Evolutionary conservation across 2,113 vertebrate genomes (phyloP).

Genomic region (Numenius arquata): DNA sequence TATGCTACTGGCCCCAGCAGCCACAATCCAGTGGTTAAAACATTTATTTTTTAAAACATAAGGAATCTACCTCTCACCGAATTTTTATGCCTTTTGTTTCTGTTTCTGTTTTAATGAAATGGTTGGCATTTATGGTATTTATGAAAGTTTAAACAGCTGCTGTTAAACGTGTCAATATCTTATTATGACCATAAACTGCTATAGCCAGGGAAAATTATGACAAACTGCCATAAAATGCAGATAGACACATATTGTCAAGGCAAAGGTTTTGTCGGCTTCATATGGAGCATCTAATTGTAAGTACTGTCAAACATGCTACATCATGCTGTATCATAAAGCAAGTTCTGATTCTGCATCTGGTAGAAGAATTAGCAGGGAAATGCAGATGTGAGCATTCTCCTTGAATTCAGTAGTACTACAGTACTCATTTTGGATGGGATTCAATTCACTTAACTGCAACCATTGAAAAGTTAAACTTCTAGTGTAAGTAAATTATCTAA

Average conservation of each 20-base stretch:
- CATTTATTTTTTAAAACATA: background rate
- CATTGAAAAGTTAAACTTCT: background rate
- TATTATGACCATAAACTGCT: background rate
- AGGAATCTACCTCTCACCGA: background rate
- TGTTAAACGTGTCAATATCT: background rate
- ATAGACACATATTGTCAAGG: background rate
- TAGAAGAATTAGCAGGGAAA: background rate
- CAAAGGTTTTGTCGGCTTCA: background rate
- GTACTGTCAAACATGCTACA: background rate
- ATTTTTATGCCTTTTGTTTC: background rate
- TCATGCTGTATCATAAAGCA: rapidly evolving
- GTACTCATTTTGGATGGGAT: background rate
- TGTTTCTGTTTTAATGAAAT: background rate
- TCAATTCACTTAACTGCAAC: background rate
- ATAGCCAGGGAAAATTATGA: background rate
- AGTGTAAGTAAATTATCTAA: background rate
- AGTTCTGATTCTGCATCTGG: background rate
- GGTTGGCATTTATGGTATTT: background rate
- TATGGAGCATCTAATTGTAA: background rate
- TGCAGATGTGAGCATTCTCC: background rate
- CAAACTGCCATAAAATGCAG: background rate
- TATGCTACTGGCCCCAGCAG: background rate
- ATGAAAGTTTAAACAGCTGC: background rate
- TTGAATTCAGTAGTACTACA: background rate
- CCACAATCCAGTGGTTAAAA: background rate